Conservation (phyloP, 2,888 invertebrate species). For the Athalia rosae region DNA sequence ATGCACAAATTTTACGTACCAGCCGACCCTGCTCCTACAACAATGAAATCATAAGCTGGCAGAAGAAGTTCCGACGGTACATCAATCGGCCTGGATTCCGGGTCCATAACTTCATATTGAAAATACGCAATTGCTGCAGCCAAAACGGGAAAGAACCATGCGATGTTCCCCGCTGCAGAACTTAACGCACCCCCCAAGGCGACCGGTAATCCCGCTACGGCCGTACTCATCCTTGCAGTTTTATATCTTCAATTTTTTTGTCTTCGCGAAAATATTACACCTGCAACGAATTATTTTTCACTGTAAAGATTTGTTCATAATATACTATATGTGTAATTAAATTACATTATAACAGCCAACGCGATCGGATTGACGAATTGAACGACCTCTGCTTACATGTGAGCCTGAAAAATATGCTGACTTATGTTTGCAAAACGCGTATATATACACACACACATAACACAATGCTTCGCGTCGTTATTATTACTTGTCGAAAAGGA, state of each 20-base stretch:
- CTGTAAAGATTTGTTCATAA: too few species aligned
- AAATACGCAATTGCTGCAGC: conserved; percentile 91
- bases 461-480: too few species aligned
- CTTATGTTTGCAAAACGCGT: too few species aligned
- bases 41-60: conserved; percentile 87
- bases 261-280: background rate
- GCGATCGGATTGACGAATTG: too few species aligned
- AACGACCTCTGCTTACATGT: too few species aligned
- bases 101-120: conserved; percentile 89
- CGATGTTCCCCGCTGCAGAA: conserved; percentile 80
- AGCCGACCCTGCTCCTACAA: conserved; percentile 91
- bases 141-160: conserved; percentile 89
- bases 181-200: conserved; percentile 61
- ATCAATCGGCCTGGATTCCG: conserved; percentile 86
- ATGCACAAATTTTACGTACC: conserved; percentile 73
- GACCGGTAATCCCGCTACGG: conserved; percentile 75
- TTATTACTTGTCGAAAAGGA: too few species aligned
- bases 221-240: conserved; percentile 76
- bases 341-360: too few species aligned
- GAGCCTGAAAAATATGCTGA: too few species aligned
- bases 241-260: background rate
- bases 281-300: background rate
- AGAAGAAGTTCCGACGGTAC: conserved; percentile 80
- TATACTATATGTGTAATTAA: too few species aligned
- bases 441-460: too few species aligned